phyloP scores from a whole-genome alignment of 2,113 vertebrate genomes.

The Eleginops maclovinus region DNA sequence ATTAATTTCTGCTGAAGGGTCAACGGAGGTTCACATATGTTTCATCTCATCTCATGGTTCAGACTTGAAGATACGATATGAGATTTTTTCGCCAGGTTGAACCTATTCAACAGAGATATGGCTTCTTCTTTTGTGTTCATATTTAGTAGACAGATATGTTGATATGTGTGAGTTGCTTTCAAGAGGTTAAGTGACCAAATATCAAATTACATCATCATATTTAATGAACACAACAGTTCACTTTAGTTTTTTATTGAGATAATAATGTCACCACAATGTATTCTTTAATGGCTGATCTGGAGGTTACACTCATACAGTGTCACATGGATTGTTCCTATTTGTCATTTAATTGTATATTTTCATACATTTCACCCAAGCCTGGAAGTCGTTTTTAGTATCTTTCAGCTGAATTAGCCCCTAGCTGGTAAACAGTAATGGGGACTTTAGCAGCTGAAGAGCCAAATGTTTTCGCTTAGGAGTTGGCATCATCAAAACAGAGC shows the following conservation, averaged over 20 bases:
- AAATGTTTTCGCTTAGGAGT: background rate
- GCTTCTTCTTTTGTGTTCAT: background rate
- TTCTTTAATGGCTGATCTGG: background rate
- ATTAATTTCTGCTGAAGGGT: constrained; percentile 44
- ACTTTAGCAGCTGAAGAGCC: background rate
- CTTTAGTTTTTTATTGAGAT: background rate
- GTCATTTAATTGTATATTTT: background rate
- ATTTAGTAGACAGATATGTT: background rate
- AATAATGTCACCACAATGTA: background rate
- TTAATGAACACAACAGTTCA: background rate
- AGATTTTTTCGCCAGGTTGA: background rate
- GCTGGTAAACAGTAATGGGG: background rate
- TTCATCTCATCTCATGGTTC: constrained; percentile 45
- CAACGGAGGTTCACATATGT: constrained; percentile 50
- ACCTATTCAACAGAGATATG: background rate
- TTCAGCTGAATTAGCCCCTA: background rate
- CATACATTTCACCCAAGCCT: background rate
- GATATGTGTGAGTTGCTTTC: background rate
- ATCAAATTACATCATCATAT: background rate
- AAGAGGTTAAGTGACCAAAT: background rate
- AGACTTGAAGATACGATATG: no score
- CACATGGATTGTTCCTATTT: background rate
- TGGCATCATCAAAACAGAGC: background rate
- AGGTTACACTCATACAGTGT: background rate
- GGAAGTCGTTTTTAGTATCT: background rate